phyloP scores from a whole-genome alignment of 1,140 invertebrate genomes.

The Drosophila equinoxialis region DNA sequence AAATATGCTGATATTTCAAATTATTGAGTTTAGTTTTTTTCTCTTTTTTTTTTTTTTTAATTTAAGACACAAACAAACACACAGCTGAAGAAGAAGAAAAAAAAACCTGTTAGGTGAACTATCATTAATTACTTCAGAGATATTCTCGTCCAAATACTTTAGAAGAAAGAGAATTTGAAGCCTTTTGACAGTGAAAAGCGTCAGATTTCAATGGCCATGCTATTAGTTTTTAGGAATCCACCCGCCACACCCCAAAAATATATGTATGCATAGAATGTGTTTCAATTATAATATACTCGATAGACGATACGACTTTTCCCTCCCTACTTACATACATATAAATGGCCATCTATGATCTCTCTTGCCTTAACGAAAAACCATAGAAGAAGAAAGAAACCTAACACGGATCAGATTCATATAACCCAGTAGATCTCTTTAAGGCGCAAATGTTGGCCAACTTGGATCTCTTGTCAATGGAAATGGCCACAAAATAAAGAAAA shows the following conservation, averaged over 20 bases:
- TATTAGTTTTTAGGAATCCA: too few species aligned
- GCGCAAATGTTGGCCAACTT: neutral
- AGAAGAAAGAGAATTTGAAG: too few species aligned
- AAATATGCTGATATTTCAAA: conserved; percentile 54
- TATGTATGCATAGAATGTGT: too few species aligned
- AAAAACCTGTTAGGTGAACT: neutral
- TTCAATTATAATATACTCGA: neutral
- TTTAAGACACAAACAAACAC: conserved; percentile 10
- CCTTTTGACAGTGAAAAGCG: too few species aligned
- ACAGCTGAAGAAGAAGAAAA: neutral
- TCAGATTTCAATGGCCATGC: too few species aligned
- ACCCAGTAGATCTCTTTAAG: neutral
- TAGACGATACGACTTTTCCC: neutral
- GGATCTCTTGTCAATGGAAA: neutral
- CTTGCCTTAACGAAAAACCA: neutral
- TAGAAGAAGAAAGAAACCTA: neutral
- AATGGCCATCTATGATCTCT: conserved; percentile 2
- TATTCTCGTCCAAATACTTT: too few species aligned
- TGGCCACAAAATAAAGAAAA: neutral
- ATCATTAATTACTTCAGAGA: neutral
- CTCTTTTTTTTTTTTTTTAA: neutral
- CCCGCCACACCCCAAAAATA: too few species aligned
- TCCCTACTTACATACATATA: too few species aligned
- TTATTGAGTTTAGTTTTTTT: conserved; percentile 39
- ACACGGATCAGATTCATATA: neutral